phyloP scores from a whole-genome alignment of 1,140 invertebrate species.

The Drosophila pallidifrons region DNA sequence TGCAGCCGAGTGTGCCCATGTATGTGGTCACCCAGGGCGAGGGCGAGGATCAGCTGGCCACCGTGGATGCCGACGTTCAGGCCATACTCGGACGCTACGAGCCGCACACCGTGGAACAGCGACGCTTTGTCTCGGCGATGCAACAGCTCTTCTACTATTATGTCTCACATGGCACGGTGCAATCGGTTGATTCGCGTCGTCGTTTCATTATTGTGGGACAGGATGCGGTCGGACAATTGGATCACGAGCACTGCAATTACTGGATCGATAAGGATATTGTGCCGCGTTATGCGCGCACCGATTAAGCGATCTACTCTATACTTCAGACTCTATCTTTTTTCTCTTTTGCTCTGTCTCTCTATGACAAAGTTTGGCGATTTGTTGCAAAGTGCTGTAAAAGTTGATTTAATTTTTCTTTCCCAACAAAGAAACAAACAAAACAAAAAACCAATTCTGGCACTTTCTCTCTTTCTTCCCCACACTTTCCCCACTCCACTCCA shows the following conservation, averaged over 20 bases:
- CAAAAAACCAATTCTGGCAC: not conserved
- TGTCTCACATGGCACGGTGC: slow-evolving; percentile 89
- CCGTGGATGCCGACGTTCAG: slow-evolving; percentile 89
- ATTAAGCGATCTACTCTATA: slow-evolving; percentile 57
- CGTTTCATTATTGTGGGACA: slow-evolving; percentile 89
- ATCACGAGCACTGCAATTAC: slow-evolving; percentile 90
- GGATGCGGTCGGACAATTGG: slow-evolving; percentile 87
- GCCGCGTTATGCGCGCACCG: slow-evolving; percentile 87
- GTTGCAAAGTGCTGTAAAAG: slow-evolving; percentile 6
- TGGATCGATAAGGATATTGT: slow-evolving; percentile 91
- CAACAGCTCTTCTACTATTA: slow-evolving; percentile 93
- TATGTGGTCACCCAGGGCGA: slow-evolving; percentile 90
- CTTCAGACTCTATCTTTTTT: not conserved
- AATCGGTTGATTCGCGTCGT: slow-evolving; percentile 86
- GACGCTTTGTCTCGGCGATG: slow-evolving; percentile 91
- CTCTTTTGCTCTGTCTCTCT: not conserved
- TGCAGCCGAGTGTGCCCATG: slow-evolving; percentile 88
- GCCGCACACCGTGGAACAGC: slow-evolving; percentile 89
- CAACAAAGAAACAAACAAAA: not conserved
- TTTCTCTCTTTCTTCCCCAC: not conserved
- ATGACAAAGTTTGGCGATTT: slow-evolving; percentile 41
- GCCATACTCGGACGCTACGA: slow-evolving; percentile 92
- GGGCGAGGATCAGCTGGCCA: slow-evolving; percentile 86
- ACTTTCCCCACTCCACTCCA: not conserved
- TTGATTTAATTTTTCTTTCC: slow-evolving; percentile 3